Evolutionary conservation across 92 coral and sea anemone species (phyloP), one percentile per base, ranked within the genome.

Genomic region (Palythoa grandis): DNA sequence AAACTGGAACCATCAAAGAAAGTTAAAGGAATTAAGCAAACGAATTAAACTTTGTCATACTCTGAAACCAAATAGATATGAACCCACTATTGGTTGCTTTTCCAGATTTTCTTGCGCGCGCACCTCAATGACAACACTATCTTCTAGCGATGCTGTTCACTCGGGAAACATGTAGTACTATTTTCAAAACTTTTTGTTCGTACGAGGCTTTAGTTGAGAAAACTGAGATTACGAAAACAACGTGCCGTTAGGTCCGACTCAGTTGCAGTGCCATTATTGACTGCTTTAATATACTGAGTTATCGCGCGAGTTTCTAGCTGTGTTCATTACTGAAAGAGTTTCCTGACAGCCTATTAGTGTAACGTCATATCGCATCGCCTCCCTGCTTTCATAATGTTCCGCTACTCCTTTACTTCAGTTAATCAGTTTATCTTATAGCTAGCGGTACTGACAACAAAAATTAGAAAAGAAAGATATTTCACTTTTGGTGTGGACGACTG

Each of bases 301-400:
- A 29, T 29, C 35, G 35, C 35, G 35, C 85, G 58, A 66, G 85
- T 80, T 76, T 66, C 35, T 29, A 29, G 35, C 47, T 67, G 12
- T 65, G 25, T 66, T 47, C 85, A 47, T 80, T 80, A 80, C 58
- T 40, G 38, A 63, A n/a, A 48, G 40, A 70, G 74, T 43, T 66
- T 80, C 85, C 83, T 68, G 74, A 24, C 72, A 5, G 23, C 69
- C 23, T 63, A 63, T 63, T 63, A 63, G 10, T 16, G 22, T n/a
- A n/a, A 63, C 69, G 10, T 68, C 37, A 22, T 29, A 4, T n/a
- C 19, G 35, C 35, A 13, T 48, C 48, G 12, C 68, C 54, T 56
- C 24, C 50, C 25, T 24, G 56, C 40, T 80, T 80, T 80, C 56
- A 23, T 8, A 61, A 48, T 14, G 39, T 39, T 15, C 40, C 24